Evolutionary conservation across 2,888 invertebrate species (phyloP).

Genomic region (Acanthosepion pharaonis): DNA sequence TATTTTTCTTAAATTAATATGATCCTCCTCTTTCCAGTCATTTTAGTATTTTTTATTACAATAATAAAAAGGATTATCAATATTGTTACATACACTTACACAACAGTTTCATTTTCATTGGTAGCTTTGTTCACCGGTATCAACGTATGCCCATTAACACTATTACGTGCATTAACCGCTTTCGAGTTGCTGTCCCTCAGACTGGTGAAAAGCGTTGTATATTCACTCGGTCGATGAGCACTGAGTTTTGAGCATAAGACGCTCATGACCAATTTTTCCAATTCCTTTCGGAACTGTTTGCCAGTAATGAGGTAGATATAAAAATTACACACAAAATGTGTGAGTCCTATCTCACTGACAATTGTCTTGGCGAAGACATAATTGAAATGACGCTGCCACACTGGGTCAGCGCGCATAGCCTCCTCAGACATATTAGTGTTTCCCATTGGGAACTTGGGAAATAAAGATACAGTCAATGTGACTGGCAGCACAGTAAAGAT

Average conservation of each 20-base stretch:
- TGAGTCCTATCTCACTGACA: constrained; percentile 70
- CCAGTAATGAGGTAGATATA: constrained; percentile 73
- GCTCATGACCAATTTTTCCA: constrained; percentile 60
- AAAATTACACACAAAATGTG: constrained; percentile 73
- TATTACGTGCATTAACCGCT: neutral
- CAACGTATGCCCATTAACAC: constrained; percentile 42
- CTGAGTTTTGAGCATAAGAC: neutral
- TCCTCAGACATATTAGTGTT: constrained; percentile 52
- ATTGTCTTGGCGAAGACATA: constrained; percentile 63
- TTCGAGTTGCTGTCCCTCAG: neutral
- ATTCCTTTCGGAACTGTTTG: constrained; percentile 71
- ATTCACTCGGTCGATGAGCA: constrained; percentile 35
- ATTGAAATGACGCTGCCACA: constrained; percentile 64
- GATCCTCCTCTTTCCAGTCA: neutral
- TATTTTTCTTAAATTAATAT: neutral
- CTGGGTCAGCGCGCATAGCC: constrained; percentile 58
- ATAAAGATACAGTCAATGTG: constrained; percentile 67
- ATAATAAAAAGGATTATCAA: neutral
- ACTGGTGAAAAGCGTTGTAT: neutral
- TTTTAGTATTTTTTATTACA: neutral
- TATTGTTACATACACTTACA: constrained; percentile 43
- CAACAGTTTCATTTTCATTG: constrained; percentile 38
- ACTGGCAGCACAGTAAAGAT: constrained; percentile 73
- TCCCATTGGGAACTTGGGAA: constrained; percentile 62
- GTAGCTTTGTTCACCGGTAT: neutral